phyloP scores from a whole-genome alignment of 1,140 invertebrate genomes.

The Archivesica marissinica region DNA sequence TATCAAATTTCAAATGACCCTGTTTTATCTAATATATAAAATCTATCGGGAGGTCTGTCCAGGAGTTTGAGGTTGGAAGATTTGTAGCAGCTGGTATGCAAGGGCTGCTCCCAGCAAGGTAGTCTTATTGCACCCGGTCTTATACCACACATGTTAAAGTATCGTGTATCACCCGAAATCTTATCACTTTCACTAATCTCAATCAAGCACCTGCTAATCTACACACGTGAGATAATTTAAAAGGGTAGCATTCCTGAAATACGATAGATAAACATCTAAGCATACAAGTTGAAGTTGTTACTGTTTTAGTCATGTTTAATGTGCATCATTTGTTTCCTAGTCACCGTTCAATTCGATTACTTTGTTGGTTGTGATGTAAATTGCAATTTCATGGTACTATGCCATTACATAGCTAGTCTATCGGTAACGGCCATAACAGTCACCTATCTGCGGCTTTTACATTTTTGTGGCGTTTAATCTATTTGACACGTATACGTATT shows the following conservation, averaged over 20 bases:
- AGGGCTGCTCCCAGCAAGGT: background rate
- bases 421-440: background rate
- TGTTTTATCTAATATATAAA: background rate
- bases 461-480: slow-evolving; percentile 23
- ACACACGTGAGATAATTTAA: background rate
- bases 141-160: background rate
- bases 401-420: background rate
- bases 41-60: background rate
- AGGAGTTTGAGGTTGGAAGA: background rate
- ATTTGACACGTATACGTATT: background rate
- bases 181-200: slow-evolving; percentile 15
- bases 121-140: background rate
- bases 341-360: slow-evolving; percentile 1
- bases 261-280: slow-evolving; percentile 8
- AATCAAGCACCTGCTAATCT: slow-evolving; percentile 22
- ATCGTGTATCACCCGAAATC: background rate
- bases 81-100: background rate
- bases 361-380: background rate
- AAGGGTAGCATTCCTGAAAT: slow-evolving; percentile 11
- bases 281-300: background rate
- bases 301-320: slow-evolving; percentile 19
- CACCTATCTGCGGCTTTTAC: background rate
- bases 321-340: background rate
- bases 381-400: background rate
- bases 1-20: background rate